phyloP scores from a whole-genome alignment of 2,113 vertebrate species.

The Oncorhynchus masou region DNA sequence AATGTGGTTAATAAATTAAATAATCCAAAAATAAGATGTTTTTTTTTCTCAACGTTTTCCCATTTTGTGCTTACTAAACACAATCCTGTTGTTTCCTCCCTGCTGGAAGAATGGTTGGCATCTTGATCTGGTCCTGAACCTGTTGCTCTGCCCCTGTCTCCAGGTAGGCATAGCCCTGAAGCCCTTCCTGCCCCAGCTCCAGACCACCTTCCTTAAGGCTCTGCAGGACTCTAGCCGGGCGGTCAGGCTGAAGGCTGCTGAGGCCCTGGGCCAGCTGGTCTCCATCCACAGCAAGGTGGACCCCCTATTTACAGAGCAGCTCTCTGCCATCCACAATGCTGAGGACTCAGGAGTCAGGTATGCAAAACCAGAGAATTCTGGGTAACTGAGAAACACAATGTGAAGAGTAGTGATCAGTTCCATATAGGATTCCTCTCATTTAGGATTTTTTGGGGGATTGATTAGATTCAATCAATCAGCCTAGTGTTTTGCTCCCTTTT shows the following conservation, averaged over 20 bases:
- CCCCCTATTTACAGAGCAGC: constrained; percentile 91
- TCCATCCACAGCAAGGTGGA: constrained; percentile 95
- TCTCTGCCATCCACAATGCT: constrained; percentile 85
- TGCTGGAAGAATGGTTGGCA: background rate
- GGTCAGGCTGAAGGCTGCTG: constrained; percentile 89
- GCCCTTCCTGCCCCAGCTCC: constrained; percentile 95
- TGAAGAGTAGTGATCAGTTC: too few species aligned
- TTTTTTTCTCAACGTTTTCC: too few species aligned
- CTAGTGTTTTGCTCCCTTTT: background rate
- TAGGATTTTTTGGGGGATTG: too few species aligned
- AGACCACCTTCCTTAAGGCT: constrained; percentile 97
- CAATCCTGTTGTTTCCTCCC: too few species aligned
- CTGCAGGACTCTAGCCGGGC: constrained; percentile 91
- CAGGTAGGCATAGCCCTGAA: constrained; percentile 96
- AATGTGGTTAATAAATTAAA: too few species aligned
- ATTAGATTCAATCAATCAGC: too few species aligned
- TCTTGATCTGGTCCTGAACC: background rate
- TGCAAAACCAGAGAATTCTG: background rate
- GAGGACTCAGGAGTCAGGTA: constrained; percentile 94
- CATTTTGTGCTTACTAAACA: too few species aligned
- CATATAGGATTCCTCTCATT: too few species aligned
- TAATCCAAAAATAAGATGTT: too few species aligned
- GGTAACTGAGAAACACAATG: too few species aligned
- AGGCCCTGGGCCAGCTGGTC: constrained; percentile 92
- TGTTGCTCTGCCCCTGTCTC: background rate